Evolutionary conservation across 2,888 invertebrate species (phyloP).

Genomic region (Cerastis leucographa): DNA sequence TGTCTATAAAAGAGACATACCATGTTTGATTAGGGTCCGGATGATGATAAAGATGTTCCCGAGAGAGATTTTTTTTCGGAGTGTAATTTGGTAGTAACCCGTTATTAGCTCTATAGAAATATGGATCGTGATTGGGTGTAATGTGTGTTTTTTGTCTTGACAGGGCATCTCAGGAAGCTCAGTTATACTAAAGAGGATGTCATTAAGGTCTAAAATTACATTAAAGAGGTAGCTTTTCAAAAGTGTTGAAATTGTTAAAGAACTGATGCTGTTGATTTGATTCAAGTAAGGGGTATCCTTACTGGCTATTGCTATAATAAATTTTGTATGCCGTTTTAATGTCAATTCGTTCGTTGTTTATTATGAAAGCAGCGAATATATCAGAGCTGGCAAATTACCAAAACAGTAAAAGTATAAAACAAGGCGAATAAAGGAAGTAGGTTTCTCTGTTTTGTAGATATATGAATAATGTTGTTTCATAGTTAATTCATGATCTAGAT

Average conservation of each 20-base stretch:
- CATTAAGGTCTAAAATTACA: background rate
- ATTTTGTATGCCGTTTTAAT: background rate
- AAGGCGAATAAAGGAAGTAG: conserved; percentile 11
- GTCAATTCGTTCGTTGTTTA: background rate
- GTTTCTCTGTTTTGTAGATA: conserved; percentile 20
- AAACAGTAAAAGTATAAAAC: conserved; percentile 12
- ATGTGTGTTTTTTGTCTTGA: conserved; percentile 40
- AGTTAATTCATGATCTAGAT: conserved; percentile 46
- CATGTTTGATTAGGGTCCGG: conserved; percentile 81
- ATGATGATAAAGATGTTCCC: conserved; percentile 70
- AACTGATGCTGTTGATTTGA: background rate
- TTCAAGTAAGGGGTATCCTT: background rate
- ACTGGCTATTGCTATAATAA: background rate
- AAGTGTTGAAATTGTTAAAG: background rate
- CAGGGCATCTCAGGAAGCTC: conserved; percentile 28
- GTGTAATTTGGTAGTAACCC: conserved; percentile 44
- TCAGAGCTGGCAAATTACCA: conserved; percentile 35
- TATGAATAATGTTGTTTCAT: conserved; percentile 35
- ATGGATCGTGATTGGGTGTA: conserved; percentile 40
- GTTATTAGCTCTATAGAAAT: conserved; percentile 49
- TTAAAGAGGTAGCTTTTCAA: background rate
- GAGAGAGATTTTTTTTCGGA: conserved; percentile 66
- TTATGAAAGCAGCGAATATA: background rate
- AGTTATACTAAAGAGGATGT: background rate
- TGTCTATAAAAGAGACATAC: conserved; percentile 75